Evolutionary conservation across 2,888 invertebrate species (phyloP).

Genomic region (Brenthis daphne): DNA sequence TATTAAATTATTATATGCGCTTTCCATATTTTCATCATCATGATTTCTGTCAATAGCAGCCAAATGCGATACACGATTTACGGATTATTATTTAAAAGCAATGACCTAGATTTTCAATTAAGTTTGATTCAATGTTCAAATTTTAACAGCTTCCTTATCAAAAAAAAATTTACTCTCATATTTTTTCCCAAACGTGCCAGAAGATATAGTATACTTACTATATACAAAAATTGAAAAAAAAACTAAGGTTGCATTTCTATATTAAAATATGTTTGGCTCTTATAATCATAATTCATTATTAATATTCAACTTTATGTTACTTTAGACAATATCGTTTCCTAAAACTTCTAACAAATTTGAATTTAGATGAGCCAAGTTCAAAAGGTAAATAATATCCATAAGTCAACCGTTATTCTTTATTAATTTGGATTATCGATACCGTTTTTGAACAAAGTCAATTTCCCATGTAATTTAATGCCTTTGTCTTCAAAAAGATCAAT

Average conservation of each 20-base stretch:
- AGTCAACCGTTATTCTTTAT: slow-evolving; percentile 54
- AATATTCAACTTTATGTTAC: slow-evolving; percentile 12
- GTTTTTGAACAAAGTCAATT: slow-evolving; percentile 31
- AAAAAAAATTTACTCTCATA: no score
- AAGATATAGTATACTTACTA: no score
- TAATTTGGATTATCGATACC: slow-evolving; percentile 47
- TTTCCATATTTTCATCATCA: slow-evolving; percentile 7
- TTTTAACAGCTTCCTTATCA: not conserved
- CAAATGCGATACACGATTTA: slow-evolving; percentile 20
- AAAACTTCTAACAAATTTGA: slow-evolving; percentile 51
- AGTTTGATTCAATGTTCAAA: slow-evolving; percentile 20
- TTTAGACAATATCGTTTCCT: slow-evolving; percentile 24
- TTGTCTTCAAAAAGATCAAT: slow-evolving; percentile 6
- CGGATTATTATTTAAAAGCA: slow-evolving; percentile 31
- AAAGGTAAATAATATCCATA: slow-evolving; percentile 62
- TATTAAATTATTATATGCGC: not conserved
- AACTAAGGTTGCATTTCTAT: no score
- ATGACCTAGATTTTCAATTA: slow-evolving; percentile 34
- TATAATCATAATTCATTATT: not conserved
- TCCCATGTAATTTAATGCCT: slow-evolving; percentile 16
- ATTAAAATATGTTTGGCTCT: not conserved
- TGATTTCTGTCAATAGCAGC: slow-evolving; percentile 22
- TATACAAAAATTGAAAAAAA: no score
- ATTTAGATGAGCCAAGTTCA: slow-evolving; percentile 60
- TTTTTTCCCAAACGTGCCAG: no score